Conservation (phyloP, 1,140 invertebrate species). For the Drosophila murphyi region DNA sequence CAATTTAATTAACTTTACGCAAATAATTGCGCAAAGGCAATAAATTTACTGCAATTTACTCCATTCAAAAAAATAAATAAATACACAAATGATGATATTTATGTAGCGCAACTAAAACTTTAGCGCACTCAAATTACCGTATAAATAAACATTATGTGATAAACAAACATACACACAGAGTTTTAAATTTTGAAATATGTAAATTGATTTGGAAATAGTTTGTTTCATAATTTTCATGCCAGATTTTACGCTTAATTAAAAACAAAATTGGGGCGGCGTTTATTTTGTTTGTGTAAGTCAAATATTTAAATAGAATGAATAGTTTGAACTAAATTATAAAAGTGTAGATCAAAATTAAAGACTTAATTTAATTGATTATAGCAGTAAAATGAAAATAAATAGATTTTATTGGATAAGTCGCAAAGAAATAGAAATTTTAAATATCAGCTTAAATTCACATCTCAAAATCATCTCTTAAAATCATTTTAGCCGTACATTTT, state of each 20-base stretch:
- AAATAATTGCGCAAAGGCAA: conserved; percentile 36
- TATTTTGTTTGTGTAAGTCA: conserved; percentile 52
- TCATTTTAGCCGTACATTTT: conserved; percentile 8
- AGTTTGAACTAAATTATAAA: neutral
- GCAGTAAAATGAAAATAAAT: neutral
- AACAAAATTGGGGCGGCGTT: conserved; percentile 49
- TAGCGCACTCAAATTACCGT: conserved; percentile 27
- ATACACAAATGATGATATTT: conserved; percentile 50
- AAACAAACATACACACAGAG: neutral
- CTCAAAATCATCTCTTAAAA: neutral
- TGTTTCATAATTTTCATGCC: neutral
- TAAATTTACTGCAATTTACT: conserved; percentile 34
- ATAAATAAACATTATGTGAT: conserved; percentile 21
- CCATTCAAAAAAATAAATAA: conserved; percentile 45
- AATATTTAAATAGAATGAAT: neutral
- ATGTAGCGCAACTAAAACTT: conserved; percentile 21
- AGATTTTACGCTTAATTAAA: conserved; percentile 62
- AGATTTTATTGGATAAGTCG: too few species aligned
- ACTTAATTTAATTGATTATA: neutral
- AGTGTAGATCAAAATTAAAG: neutral
- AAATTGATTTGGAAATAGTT: conserved; percentile 1
- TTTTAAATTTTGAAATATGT: neutral
- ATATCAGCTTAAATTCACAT: neutral
- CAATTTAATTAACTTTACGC: conserved; percentile 71
- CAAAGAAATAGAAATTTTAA: neutral